Conservation (phyloP, 2,797 vertebrate genomes). For the Champsocephalus gunnari region DNA sequence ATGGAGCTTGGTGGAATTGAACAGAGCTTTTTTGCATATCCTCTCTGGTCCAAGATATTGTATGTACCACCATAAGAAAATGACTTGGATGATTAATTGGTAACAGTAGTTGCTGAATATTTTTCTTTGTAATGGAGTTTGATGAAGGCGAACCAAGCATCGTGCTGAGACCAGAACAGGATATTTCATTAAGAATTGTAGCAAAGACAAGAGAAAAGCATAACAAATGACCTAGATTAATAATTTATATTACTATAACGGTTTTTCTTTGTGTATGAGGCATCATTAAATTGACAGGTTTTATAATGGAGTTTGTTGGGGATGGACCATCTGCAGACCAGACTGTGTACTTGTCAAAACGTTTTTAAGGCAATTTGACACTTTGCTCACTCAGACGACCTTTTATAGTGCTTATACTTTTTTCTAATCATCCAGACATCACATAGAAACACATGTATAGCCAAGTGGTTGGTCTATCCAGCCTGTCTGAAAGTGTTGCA, state of each 20-base stretch:
- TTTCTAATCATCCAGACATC: background rate
- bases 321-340: conserved; percentile 2
- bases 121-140: conserved; percentile 5
- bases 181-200: too few species aligned
- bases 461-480: conserved; percentile 21
- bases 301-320: conserved; percentile 14
- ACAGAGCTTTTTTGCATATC: background rate
- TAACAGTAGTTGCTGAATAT: too few species aligned
- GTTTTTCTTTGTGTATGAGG: too few species aligned
- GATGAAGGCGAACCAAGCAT: background rate
- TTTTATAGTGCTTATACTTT: background rate
- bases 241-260: too few species aligned
- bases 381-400: background rate
- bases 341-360: background rate
- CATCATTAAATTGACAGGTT: conserved; percentile 9
- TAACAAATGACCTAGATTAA: too few species aligned
- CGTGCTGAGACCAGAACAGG: background rate
- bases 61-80: too few species aligned
- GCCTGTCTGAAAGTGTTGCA: conserved; percentile 3
- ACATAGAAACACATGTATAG: background rate
- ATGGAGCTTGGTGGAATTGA: conserved; percentile 21
- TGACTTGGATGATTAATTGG: too few species aligned
- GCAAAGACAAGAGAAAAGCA: too few species aligned
- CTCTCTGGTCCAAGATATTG: too few species aligned
- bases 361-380: conserved; percentile 6